These are phyloP conservation scores for Torymus auratus DNA, from an alignment of 2,888 invertebrate genomes.

Conservation along the genomic window DNA sequence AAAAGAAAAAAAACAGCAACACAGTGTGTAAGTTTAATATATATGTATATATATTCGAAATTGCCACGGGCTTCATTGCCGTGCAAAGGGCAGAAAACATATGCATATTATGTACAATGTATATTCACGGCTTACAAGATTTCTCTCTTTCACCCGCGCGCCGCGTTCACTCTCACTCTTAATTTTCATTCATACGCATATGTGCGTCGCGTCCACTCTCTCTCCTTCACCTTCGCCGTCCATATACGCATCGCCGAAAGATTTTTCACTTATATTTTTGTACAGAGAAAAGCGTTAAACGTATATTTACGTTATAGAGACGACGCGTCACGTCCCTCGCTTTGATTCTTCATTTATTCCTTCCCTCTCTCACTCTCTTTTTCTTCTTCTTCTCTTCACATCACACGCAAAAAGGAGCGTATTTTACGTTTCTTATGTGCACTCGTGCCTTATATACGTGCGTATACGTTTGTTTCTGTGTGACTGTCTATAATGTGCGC, in stretches of 20 bases:
- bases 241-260: background rate
- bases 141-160: slow-evolving; percentile 1
- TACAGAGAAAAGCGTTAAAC: slow-evolving; percentile 13
- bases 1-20: slow-evolving; percentile 16
- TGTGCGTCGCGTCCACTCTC: background rate
- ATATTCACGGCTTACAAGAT: slow-evolving; percentile 60
- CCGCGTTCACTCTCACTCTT: slow-evolving; percentile 3
- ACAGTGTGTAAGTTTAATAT: slow-evolving; percentile 26
- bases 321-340: background rate
- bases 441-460: background rate
- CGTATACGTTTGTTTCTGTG: background rate
- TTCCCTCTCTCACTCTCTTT: too few relatives aligned
- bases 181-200: background rate
- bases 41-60: slow-evolving; percentile 63
- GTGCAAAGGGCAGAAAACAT: slow-evolving; percentile 63
- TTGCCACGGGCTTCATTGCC: slow-evolving; percentile 62
- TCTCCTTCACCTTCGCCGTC: background rate
- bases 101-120: slow-evolving; percentile 66
- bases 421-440: background rate
- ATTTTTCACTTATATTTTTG: slow-evolving; percentile 10
- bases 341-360: background rate
- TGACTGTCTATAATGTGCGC: too few relatives aligned
- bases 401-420: too few relatives aligned
- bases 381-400: too few relatives aligned
- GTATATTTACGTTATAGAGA: background rate